Evolutionary conservation across 2,888 invertebrate genomes (phyloP).

Genomic region (Theristus sp.): DNA sequence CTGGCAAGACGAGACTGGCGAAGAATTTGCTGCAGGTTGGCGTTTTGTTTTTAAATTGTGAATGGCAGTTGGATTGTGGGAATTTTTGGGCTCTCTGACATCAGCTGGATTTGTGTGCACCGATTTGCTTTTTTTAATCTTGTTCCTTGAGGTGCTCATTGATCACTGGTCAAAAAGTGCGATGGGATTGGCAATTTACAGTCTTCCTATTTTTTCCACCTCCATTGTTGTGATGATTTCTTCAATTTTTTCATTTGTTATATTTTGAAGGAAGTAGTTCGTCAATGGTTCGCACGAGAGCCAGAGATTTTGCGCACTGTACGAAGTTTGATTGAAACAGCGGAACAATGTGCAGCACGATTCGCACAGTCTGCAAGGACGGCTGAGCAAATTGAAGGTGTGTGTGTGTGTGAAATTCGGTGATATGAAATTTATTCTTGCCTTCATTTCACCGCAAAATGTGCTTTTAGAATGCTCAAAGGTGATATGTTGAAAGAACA

Average conservation of each 20-base stretch:
- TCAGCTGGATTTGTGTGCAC: no score
- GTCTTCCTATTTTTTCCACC: no score
- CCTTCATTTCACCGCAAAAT: no score
- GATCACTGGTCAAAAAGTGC: not conserved
- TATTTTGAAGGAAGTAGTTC: constrained; percentile 34
- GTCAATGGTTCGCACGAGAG: constrained; percentile 35
- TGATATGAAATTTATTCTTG: no score
- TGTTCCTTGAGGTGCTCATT: not conserved
- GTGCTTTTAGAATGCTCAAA: no score
- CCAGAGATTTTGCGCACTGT: constrained; percentile 30
- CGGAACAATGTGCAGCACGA: constrained; percentile 14
- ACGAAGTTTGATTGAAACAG: constrained; percentile 26
- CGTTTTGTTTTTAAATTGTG: not conserved
- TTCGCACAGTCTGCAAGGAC: not conserved
- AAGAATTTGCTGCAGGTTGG: constrained; percentile 37
- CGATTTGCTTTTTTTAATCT: not conserved
- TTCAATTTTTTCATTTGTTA: no score
- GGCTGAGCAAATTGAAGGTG: not conserved
- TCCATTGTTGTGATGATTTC: no score
- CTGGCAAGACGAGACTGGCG: constrained; percentile 39
- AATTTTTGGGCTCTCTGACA: no score
- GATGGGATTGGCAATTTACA: no score
- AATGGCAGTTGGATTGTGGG: not conserved
- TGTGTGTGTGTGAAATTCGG: no score
- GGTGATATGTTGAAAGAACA: no score